These are phyloP conservation scores for Trissolcus basalis DNA, from an alignment of 1,140 invertebrate genomes.

Conservation along the genomic window DNA sequence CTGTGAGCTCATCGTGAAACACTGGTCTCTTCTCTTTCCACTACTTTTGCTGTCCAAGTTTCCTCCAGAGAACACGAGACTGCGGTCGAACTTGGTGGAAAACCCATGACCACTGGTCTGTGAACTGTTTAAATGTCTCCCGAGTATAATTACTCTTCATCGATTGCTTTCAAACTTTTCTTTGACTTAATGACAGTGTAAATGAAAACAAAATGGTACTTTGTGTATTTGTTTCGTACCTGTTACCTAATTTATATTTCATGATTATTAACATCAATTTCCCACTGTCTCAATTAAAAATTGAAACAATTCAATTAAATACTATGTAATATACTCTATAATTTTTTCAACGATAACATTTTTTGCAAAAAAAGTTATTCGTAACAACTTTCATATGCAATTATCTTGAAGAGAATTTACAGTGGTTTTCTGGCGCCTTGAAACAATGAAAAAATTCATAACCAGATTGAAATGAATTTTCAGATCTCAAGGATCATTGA, in stretches of 20 bases:
- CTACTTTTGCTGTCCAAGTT: conserved; percentile 54
- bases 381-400: no score
- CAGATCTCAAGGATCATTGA: no score
- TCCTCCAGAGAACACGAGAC: conserved; percentile 50
- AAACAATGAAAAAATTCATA: no score
- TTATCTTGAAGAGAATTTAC: no score
- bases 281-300: no score
- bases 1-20: conserved; percentile 54
- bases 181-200: conserved; percentile 20
- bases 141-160: conserved; percentile 63
- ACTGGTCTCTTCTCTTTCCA: conserved; percentile 35
- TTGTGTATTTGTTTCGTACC: neutral
- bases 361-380: no score
- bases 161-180: conserved; percentile 33
- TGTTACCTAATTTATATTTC: no score
- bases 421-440: no score
- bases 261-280: neutral
- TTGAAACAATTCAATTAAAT: no score
- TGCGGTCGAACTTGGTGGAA: conserved; percentile 50
- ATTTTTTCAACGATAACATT: no score
- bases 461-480: no score
- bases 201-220: conserved; percentile 28
- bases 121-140: conserved; percentile 54
- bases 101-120: conserved; percentile 54
- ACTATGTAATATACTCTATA: no score